These are phyloP conservation scores for Hepsetus odoe DNA, from an alignment of 2,113 vertebrate genomes.

Conservation along the genomic window DNA sequence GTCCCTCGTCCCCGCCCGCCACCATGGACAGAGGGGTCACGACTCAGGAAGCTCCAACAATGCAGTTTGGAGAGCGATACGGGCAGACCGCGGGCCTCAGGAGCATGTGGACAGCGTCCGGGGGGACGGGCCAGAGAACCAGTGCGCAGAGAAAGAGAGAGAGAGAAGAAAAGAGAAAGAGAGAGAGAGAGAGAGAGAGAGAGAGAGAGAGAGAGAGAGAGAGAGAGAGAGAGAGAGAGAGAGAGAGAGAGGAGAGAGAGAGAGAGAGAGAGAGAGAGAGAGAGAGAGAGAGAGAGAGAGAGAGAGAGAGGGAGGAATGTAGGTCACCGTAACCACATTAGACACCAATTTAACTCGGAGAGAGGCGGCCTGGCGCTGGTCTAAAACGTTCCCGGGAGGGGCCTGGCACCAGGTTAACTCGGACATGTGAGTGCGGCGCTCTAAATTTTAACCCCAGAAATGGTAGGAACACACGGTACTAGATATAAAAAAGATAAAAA, in stretches of 20 bases:
- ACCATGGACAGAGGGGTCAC: conserved; percentile 57
- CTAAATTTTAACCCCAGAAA: neutral
- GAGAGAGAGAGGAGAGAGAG: no score
- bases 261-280: conserved; percentile 31
- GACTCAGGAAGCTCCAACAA: conserved; percentile 70
- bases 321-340: conserved; percentile 74
- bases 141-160: conserved; percentile 21
- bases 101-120: neutral
- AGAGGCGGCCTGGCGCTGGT: conserved; percentile 17
- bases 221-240: conserved; percentile 22
- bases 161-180: conserved; percentile 40
- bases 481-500: no score
- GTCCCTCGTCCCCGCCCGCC: conserved; percentile 54
- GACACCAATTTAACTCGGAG: conserved; percentile 43
- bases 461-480: neutral
- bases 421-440: neutral
- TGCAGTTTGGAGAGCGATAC: conserved; percentile 60
- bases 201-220: no score
- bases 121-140: conserved; percentile 9
- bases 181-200: conserved; percentile 49
- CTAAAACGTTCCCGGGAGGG: neutral
- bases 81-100: conserved; percentile 19
- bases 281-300: conserved; percentile 43
- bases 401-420: neutral
- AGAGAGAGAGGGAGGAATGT: conserved; percentile 68